Percentiles rank a stretch among this genome's conserved stretches.
Conservation (phyloP, 2,888 invertebrate genomes). For the Eupithecia abbreviata region DNA sequence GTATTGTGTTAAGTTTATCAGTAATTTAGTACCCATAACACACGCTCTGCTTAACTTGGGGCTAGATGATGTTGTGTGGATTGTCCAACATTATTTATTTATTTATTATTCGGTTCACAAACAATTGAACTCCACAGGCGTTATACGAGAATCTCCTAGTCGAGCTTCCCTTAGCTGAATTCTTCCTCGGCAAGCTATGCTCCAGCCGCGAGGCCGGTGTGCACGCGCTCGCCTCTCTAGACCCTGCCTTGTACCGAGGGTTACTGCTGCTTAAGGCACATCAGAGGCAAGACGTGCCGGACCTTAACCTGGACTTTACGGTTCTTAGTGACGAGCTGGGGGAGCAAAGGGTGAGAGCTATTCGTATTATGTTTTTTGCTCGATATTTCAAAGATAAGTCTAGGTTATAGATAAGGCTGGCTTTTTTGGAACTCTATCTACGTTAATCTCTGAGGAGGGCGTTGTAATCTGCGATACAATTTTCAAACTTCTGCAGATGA, state of each 20-base stretch:
- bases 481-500: too few relatives aligned
- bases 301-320: slow-evolving; percentile 96
- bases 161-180: slow-evolving; percentile 97
- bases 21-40: too few relatives aligned
- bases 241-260: slow-evolving; percentile 96
- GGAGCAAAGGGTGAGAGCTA: slow-evolving; percentile 89
- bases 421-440: too few relatives aligned
- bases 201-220: slow-evolving; percentile 94
- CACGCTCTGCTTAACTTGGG: too few relatives aligned
- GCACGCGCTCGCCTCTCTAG: slow-evolving; percentile 96
- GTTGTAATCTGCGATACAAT: too few relatives aligned
- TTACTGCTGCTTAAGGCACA: slow-evolving; percentile 94
- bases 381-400: too few relatives aligned
- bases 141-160: slow-evolving; percentile 97
- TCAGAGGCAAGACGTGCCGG: slow-evolving; percentile 91
- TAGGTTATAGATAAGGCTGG: too few relatives aligned
- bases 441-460: too few relatives aligned
- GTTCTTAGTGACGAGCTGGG: slow-evolving; percentile 95
- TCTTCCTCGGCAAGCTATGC: slow-evolving; percentile 88
- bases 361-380: too few relatives aligned
- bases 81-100: too few relatives aligned
- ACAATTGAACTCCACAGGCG: slow-evolving; percentile 82
- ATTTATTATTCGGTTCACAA: not conserved
- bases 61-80: too few relatives aligned
- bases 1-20: too few relatives aligned